These are phyloP conservation scores for Knipowitschia caucasica DNA, from an alignment of 2,797 vertebrate genomes.

Conservation along the genomic window DNA sequence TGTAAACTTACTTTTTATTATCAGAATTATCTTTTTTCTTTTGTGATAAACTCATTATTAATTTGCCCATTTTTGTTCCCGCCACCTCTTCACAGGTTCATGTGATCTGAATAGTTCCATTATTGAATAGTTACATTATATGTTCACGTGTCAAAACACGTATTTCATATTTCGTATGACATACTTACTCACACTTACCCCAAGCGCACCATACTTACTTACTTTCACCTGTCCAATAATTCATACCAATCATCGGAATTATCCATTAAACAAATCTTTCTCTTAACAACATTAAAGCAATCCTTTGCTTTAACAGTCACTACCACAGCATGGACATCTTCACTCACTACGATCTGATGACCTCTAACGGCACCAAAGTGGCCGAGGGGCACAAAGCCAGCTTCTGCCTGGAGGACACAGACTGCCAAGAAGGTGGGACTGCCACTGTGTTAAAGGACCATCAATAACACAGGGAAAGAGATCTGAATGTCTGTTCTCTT, in stretches of 20 bases:
- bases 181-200: too few relatives aligned
- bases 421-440: slow-evolving; percentile 86
- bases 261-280: neutral
- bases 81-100: too few relatives aligned
- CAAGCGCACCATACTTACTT: too few relatives aligned
- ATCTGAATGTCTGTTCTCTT: neutral
- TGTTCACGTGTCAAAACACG: too few relatives aligned
- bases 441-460: neutral
- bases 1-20: too few relatives aligned
- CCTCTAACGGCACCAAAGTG: slow-evolving; percentile 88
- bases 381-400: slow-evolving; percentile 98
- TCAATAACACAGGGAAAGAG: neutral
- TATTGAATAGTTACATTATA: too few relatives aligned
- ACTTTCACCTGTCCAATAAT: too few relatives aligned
- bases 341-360: slow-evolving; percentile 94
- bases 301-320: slow-evolving; percentile 73
- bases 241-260: too few relatives aligned
- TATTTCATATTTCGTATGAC: neutral
- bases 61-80: too few relatives aligned
- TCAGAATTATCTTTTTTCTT: too few relatives aligned
- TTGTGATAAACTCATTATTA: too few relatives aligned
- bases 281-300: neutral
- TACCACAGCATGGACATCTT: slow-evolving; percentile 99
- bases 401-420: slow-evolving; percentile 95
- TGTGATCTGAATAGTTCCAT: too few relatives aligned